Evolutionary conservation across 2,113 vertebrate species (phyloP).

Genomic region (Amblyornis subalaris): DNA sequence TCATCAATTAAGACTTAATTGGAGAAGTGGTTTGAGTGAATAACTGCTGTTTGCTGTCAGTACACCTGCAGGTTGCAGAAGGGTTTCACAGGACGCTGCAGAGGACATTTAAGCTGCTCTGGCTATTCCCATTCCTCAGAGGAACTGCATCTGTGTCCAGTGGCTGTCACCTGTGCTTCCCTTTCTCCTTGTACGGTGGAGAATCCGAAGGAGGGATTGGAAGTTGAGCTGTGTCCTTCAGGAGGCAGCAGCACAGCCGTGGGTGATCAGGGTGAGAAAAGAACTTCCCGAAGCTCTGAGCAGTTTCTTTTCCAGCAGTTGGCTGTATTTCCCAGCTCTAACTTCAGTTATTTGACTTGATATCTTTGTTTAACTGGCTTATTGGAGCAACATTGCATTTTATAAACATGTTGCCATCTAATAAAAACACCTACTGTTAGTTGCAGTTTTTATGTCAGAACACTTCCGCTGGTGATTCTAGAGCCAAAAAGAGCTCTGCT

Average conservation of each 20-base stretch:
- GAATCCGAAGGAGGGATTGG: not conserved
- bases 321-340: not conserved
- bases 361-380: not conserved
- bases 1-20: accelerated
- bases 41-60: not conserved
- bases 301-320: not conserved
- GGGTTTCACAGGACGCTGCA: not conserved
- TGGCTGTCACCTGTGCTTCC: not conserved
- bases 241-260: not conserved
- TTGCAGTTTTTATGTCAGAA: not conserved
- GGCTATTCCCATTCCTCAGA: accelerated
- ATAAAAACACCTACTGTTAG: not conserved
- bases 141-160: accelerated
- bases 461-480: not conserved
- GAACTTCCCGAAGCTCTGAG: not conserved
- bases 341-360: not conserved
- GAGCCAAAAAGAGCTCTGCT: not conserved
- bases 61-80: accelerated
- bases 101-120: not conserved
- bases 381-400: not conserved
- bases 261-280: not conserved
- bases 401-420: not conserved
- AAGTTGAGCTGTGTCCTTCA: not conserved
- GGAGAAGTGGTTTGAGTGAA: not conserved
- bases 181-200: not conserved